Conservation (phyloP, 2,113 vertebrate species). For the Lepisosteus oculatus region DNA sequence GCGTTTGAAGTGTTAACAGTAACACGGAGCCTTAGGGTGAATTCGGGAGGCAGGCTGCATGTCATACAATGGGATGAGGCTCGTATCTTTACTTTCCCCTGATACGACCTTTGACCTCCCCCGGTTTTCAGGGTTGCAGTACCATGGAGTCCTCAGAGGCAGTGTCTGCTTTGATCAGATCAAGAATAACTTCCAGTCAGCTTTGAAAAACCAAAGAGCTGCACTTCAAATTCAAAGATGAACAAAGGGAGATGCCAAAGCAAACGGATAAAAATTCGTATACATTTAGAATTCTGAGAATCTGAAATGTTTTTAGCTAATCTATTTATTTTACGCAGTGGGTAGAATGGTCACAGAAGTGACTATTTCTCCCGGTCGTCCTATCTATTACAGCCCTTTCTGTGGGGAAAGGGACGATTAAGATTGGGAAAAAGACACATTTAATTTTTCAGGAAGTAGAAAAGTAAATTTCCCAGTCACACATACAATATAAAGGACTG, state of each 20-base stretch:
- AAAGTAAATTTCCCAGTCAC: too few species aligned
- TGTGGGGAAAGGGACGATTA: too few species aligned
- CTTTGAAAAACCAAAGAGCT: background rate
- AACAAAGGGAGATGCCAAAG: constrained; percentile 13
- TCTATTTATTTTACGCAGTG: too few species aligned
- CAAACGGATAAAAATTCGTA: constrained; percentile 16
- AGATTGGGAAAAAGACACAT: too few species aligned
- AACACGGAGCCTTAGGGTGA: constrained; percentile 67
- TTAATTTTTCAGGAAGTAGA: too few species aligned
- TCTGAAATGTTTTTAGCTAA: too few species aligned
- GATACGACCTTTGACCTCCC: constrained; percentile 60
- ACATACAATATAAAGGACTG: too few species aligned
- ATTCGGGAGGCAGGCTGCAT: constrained; percentile 54
- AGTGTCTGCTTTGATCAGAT: constrained; percentile 62
- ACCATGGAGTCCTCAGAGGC: constrained; percentile 49
- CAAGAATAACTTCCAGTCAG: constrained; percentile 27
- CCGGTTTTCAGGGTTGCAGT: constrained; percentile 62
- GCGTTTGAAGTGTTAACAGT: constrained; percentile 77
- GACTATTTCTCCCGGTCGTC: too few species aligned
- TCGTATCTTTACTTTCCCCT: constrained; percentile 67
- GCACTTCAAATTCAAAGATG: constrained; percentile 19
- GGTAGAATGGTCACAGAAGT: too few species aligned
- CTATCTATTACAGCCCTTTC: too few species aligned
- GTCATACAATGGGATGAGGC: constrained; percentile 70
- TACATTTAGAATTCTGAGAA: too few species aligned